Base-by-base conservation (phyloP, 2,113 vertebrate genomes). In the Pipa parva region DNA sequence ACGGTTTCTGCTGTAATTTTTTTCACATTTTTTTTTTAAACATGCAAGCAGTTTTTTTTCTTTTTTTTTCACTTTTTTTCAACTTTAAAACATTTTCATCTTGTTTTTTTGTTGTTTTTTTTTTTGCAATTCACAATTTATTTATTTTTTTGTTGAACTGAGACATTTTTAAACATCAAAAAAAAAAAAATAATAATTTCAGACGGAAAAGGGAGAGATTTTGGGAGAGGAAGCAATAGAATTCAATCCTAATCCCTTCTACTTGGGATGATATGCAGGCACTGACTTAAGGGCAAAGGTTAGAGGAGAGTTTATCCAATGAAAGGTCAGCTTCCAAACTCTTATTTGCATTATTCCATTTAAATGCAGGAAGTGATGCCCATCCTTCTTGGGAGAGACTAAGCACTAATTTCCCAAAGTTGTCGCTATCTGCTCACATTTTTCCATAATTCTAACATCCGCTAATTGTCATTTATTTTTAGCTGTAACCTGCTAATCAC, bases 1-100 rank as follows among this genome's bases (percentile, higher is more conserved):
- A 59, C 64, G 64, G 64, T 68, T 68, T 68, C 56, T 68, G 64
- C 64, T 68, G 64, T 59, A 59, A 67, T 59, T 67, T 67, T 65
- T 67, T 68, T 50, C 51, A 59, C 56, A 59, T 59, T 68, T 66
- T 59, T 68, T 66, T 59, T 67, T 31, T 36, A 68, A 42, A 68
- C 64, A 68, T 67, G 63, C 64, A 68, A 68, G 64, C 64, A 59
- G 42, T 59, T 59, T 68, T 59, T 65, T 56, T 59, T 65, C 55
- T 57, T 27, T 50, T 36, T 67, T 54, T 68, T 68, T 51, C 22
- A 21, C 27, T 59, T 51, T 56, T 67, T 59, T 59, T 39, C 29
- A 59, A 50, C 64, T 29, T 59, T 39, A 68, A 59, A 68, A 59
- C 45, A 68, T 50, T 31, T 10, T 31, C 29, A 6, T 10, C 10